phyloP scores from a whole-genome alignment of 2,797 vertebrate species.

The Lacerta agilis region DNA sequence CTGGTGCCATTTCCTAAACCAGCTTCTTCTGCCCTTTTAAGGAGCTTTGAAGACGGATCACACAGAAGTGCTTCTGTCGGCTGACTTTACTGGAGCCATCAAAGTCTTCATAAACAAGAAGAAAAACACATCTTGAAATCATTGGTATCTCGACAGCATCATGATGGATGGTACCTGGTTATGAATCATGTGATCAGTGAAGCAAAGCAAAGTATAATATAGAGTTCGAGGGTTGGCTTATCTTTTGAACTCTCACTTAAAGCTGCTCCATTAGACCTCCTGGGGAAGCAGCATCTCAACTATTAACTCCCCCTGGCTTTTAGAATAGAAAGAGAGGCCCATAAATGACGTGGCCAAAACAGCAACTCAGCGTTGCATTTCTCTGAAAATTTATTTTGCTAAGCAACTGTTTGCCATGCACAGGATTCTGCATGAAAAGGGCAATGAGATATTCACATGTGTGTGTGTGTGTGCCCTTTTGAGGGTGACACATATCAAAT shows the following conservation, averaged over 20 bases:
- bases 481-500: constrained; percentile 65
- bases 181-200: constrained; percentile 64
- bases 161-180: constrained; percentile 64
- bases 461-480: constrained; percentile 71
- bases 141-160: constrained; percentile 60
- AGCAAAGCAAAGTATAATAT: constrained; percentile 67
- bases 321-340: constrained; percentile 66
- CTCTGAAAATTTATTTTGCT: constrained; percentile 62
- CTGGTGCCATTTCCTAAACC: background rate
- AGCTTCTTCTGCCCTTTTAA: constrained; percentile 66
- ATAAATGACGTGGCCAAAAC: constrained; percentile 64
- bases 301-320: constrained; percentile 61
- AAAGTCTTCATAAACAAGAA: constrained; percentile 99
- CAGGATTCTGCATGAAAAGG: constrained; percentile 66
- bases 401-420: constrained; percentile 62
- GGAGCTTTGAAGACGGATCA: constrained; percentile 94
- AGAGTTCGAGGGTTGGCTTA: constrained; percentile 71
- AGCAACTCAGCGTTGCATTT: constrained; percentile 47
- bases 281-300: constrained; percentile 58
- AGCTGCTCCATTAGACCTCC: constrained; percentile 68
- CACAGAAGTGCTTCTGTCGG: constrained; percentile 95
- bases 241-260: constrained; percentile 68
- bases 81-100: constrained; percentile 98
- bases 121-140: constrained; percentile 85
- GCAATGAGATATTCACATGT: constrained; percentile 62